Evolutionary conservation across 2,888 invertebrate species (phyloP), one percentile per base, ranked within the genome.

Genomic region (Trissoscelio sp.): DNA sequence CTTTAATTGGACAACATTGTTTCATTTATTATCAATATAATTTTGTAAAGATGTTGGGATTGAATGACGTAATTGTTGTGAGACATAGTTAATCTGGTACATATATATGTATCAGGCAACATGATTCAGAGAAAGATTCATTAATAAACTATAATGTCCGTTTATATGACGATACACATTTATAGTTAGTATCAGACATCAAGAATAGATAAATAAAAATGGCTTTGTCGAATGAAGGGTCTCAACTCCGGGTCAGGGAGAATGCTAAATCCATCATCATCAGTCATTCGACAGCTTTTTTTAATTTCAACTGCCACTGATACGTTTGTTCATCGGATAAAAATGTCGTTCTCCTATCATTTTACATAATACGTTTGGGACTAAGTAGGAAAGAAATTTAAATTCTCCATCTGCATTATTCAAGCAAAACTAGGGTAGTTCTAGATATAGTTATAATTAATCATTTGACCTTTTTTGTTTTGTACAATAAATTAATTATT

Each of bases 191-290:
- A 44, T 46, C 42, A 44, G 31, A 9, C 44, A 16, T 53, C 42
- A 42, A 67, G 18, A 24, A 46, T 31, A 57, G 31, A 44, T 57
- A 69, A 57, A 69, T 66, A 66, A 51, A 51, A 66, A 51, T 66
- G 66, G 31, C 66, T 64, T 31, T 18, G 64, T 14, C 7, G 46
- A 62, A 44, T 46, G 24, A 18, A 48, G 64, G 64, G 48, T 22
- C 37, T 11, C 24, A 11, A 4, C 9, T 12, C n/a, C 9, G 46
- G 22, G 28, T 66, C 51, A 51, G 51, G 51, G 66, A 66, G 39
- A 66, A 53, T 24, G 39, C 28, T 11, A 53, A 39, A 66, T 66
- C 51, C 48, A 53, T 67, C 66, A 53, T 53, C 66, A 67, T 67
- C 53, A 67, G 42, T 67, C 66, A 53, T 67, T 67, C 42, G 39